phyloP scores from a whole-genome alignment of 37 sponge, comb jelly and placozoan species.

The Chondrilla cf. caribensis region DNA sequence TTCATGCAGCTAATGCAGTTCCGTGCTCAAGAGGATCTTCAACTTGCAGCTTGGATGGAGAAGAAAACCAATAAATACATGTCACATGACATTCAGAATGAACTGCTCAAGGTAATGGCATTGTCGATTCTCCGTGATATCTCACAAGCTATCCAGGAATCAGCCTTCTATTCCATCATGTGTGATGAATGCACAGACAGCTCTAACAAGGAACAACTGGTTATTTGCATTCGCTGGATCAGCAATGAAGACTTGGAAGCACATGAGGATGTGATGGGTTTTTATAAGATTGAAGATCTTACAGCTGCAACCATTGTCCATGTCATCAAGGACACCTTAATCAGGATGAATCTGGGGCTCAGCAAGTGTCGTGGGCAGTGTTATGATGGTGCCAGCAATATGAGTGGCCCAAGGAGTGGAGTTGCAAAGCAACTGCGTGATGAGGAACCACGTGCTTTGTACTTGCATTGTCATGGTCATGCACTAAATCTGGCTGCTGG shows the following conservation, averaged over 20 bases:
- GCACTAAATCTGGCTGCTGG: constrained; percentile 32
- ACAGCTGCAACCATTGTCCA: constrained; percentile 14
- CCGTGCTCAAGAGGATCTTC: constrained; percentile 36
- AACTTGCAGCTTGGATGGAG: constrained; percentile 37
- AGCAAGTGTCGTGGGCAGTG: constrained; percentile 32
- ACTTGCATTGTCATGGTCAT: constrained; percentile 42
- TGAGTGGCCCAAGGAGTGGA: constrained; percentile 33
- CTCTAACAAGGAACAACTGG: constrained; percentile 26
- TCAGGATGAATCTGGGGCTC: constrained; percentile 23
- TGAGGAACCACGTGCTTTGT: constrained; percentile 30
- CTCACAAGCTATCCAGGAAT: neutral
- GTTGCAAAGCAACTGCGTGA: constrained; percentile 37
- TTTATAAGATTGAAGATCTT: constrained; percentile 27
- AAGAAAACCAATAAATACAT: constrained; percentile 33
- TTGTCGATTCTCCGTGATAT: constrained; percentile 31
- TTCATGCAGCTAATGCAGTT: constrained; percentile 49
- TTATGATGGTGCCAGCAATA: constrained; percentile 43
- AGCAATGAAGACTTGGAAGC: neutral
- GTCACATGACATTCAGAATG: constrained; percentile 40
- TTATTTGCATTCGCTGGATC: constrained; percentile 37
- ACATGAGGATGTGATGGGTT: constrained; percentile 26
- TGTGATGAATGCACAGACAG: constrained; percentile 43
- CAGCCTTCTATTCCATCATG: constrained; percentile 22
- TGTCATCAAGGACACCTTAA: constrained; percentile 19
- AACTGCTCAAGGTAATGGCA: constrained; percentile 39